A percentile compares a stretch with the other conserved stretches of the same genome.
phyloP scores from a whole-genome alignment of 2,113 vertebrate species.

The Epinephelus fuscoguttatus region DNA sequence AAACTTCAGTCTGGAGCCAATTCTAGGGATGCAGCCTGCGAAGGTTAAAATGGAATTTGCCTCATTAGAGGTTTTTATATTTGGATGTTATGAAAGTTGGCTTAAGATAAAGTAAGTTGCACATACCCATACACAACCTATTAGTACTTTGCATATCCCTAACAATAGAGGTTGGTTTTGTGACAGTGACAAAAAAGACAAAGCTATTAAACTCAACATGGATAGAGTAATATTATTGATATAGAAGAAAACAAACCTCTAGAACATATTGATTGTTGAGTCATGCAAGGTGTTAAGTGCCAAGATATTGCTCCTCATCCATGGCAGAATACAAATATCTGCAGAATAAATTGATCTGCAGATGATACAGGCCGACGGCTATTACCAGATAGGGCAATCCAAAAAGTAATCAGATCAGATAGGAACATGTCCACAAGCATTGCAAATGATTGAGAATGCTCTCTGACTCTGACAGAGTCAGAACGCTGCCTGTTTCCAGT shows the following conservation, averaged over 20 bases:
- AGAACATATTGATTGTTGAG: background rate
- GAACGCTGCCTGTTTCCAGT: background rate
- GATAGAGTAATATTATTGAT: background rate
- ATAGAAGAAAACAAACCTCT: background rate
- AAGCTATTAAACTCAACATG: background rate
- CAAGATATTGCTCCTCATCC: background rate
- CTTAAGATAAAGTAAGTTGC: background rate
- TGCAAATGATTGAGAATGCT: background rate
- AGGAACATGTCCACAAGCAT: constrained; percentile 1
- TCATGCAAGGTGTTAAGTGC: background rate
- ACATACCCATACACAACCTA: background rate
- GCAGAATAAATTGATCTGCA: background rate
- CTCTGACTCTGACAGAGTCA: background rate
- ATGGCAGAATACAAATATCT: background rate
- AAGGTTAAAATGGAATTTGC: background rate
- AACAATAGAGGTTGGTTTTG: background rate
- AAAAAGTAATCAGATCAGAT: background rate
- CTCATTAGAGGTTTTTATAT: background rate
- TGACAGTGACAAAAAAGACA: background rate
- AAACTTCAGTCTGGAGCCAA: background rate
- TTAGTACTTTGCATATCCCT: background rate
- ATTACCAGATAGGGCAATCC: background rate
- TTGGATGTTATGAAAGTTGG: background rate
- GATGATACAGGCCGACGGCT: background rate
- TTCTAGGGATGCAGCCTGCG: background rate